A percentile compares a stretch with the other conserved stretches of the same genome.
Evolutionary conservation across 2,113 vertebrate genomes (phyloP).

Genomic region (Corydoras sp.): DNA sequence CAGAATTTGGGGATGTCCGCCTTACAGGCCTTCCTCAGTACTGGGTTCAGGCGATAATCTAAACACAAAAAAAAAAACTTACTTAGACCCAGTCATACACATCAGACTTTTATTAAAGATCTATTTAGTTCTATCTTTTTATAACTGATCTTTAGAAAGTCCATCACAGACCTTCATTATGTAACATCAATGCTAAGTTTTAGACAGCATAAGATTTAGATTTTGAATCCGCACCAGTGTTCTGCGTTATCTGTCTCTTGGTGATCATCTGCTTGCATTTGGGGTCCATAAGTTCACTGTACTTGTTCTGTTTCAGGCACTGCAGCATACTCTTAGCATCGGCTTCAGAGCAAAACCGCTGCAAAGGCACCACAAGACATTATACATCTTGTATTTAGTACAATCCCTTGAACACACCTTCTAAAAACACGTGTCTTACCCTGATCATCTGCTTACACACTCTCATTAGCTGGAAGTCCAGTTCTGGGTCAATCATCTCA

Average conservation of each 20-base stretch:
- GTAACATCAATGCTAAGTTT: too few species aligned
- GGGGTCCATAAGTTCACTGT: constrained; percentile 96
- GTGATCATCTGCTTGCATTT: constrained; percentile 99
- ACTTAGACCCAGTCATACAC: neutral
- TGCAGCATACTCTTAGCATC: constrained; percentile 89
- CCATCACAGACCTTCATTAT: too few species aligned
- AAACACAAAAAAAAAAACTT: neutral
- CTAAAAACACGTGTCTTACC: constrained; percentile 54
- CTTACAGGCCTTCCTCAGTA: constrained; percentile 92
- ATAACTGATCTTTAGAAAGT: too few species aligned
- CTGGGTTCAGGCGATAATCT: constrained; percentile 94
- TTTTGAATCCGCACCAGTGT: constrained; percentile 73
- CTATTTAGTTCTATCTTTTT: too few species aligned
- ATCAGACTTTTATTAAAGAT: neutral
- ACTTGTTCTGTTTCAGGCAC: constrained; percentile 98
- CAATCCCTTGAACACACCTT: too few species aligned
- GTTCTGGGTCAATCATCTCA: constrained; percentile 93
- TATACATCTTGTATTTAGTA: too few species aligned
- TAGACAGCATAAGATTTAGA: too few species aligned
- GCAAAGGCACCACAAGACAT: constrained; percentile 14
- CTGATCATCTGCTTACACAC: constrained; percentile 98
- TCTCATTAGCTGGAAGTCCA: constrained; percentile 94
- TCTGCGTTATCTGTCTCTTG: constrained; percentile 96
- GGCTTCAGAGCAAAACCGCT: constrained; percentile 90
- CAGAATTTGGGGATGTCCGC: constrained; percentile 79